Conservation (phyloP, 2,113 vertebrate species). For the Tragulus kanchil region DNA sequence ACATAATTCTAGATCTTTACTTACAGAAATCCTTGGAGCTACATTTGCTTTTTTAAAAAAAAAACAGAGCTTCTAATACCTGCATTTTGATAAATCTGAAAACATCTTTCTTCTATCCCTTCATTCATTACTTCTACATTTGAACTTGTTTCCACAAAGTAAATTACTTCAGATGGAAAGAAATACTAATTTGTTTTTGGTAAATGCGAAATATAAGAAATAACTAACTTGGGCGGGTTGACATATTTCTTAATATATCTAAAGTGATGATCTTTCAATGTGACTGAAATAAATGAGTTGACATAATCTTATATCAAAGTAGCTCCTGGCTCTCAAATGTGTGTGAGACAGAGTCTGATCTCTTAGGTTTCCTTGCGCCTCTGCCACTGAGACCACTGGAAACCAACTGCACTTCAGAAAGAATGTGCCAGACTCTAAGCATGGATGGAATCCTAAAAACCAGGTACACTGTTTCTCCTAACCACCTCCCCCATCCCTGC, state of each 20-base stretch:
- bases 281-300: background rate
- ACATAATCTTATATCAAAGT: background rate
- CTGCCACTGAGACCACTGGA: background rate
- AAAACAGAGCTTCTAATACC: background rate
- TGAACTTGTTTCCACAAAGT: slow-evolving; percentile 9
- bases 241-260: no score
- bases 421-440: background rate
- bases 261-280: no score
- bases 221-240: no score
- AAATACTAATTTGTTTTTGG: no score
- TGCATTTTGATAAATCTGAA: slow-evolving; percentile 56
- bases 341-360: background rate
- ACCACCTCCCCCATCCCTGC: background rate
- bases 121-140: slow-evolving; percentile 37
- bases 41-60: background rate
- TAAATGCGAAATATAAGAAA: no score
- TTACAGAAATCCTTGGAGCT: background rate
- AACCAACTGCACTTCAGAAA: background rate
- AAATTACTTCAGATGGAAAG: slow-evolving; percentile 55
- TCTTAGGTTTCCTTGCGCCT: background rate
- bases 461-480: background rate
- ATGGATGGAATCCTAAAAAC: background rate
- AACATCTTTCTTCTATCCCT: background rate
- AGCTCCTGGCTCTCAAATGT: background rate
- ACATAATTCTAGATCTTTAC: background rate